phyloP scores from a whole-genome alignment of 2,888 invertebrate genomes.

The Euzophera pinguis region DNA sequence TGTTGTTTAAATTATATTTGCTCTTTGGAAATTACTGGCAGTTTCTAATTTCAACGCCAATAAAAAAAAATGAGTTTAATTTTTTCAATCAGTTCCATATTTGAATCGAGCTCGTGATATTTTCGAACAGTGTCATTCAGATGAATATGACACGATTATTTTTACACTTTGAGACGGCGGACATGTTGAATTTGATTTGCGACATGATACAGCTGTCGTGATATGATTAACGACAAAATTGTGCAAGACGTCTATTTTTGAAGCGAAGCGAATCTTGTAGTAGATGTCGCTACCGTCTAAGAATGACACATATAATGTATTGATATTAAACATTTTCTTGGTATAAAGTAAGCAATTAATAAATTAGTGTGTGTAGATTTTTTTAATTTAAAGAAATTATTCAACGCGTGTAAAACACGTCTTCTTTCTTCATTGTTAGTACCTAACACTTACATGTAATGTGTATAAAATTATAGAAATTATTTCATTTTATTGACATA shows the following conservation, averaged over 20 bases:
- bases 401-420: no score
- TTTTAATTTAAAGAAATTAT: no score
- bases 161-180: slow-evolving; percentile 9
- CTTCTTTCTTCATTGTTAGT: no score
- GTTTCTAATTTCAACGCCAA: not conserved
- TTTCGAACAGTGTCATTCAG: slow-evolving; percentile 8
- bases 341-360: not conserved
- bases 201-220: slow-evolving; percentile 13
- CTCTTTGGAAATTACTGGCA: not conserved
- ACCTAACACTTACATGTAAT: no score
- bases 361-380: no score
- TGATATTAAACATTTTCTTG: slow-evolving; percentile 39
- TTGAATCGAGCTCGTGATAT: slow-evolving; percentile 2
- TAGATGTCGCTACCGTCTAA: slow-evolving; percentile 37
- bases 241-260: slow-evolving; percentile 27
- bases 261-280: slow-evolving; percentile 38
- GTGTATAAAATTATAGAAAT: slow-evolving; percentile 54
- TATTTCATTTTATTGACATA: slow-evolving; percentile 43
- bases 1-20: slow-evolving; percentile 8
- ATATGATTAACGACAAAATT: slow-evolving; percentile 24
- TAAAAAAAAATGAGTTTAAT: not conserved
- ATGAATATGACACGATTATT: slow-evolving; percentile 11
- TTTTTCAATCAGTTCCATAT: not conserved
- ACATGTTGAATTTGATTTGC: slow-evolving; percentile 13
- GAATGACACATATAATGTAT: slow-evolving; percentile 41